Base-by-base conservation (phyloP, 2,113 vertebrate species). In the Xenotilapia leptura region DNA sequence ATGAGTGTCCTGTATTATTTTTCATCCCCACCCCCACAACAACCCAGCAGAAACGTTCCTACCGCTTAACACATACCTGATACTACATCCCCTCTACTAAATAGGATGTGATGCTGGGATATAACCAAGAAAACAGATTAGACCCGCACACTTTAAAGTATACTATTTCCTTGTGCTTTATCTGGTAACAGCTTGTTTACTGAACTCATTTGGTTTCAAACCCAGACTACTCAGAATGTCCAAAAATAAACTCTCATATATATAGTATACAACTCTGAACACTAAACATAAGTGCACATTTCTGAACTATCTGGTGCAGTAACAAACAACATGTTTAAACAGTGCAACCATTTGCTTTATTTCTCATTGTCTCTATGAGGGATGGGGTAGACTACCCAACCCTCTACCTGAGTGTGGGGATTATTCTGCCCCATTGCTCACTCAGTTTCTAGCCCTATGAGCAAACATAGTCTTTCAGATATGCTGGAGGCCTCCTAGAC, bases 121-220 rank as follows among this genome's bases (percentile, higher is more conserved):
- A 4, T 12, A 1, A 54, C 53, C 51, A 54, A 54, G 51, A 54
- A 12, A 54, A 54, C 53, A 23, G 53, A 54, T 54, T 54, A 6
- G 53, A 54, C n/a, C 5, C 1, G 0, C 53, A 54, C 10, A 0
- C 3, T 23, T 54, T 54, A 54, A 54, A 54, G 53, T 54, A 23
- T 54, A 23, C 53, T 12, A 54, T 7, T 23, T 7, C n/a, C n/a
- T 54, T 12, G 6, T 23, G 53, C 6, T 3, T 54, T 0, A 54
- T 54, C 53, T 54, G 53, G 53, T 4, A 23, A 54, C 53, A 23
- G 10, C 53, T 54, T 54, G 53, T 54, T 54, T 54, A 54, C n/a
- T 23, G 53, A 54, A 54, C 53, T 54, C 1, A 1, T 4, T 2
- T 54, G n/a, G 2, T 23, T 54, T 23, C 53, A 54, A 54, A 54